phyloP scores from a whole-genome alignment of 2,888 invertebrate genomes.

The Diaphora mendica region DNA sequence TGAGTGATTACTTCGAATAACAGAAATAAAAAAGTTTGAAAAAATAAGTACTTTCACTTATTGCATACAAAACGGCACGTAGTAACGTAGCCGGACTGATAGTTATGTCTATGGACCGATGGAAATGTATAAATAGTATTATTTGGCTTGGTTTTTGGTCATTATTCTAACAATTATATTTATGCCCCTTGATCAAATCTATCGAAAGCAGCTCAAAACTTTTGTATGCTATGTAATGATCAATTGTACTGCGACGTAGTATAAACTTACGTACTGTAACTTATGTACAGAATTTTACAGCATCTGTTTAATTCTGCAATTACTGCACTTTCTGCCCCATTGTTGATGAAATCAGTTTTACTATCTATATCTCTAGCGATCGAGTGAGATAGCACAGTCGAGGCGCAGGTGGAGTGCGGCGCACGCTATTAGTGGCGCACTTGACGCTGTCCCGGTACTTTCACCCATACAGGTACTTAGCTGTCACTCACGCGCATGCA shows the following conservation, averaged over 20 bases:
- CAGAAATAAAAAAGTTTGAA: no score
- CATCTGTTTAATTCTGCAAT: slow-evolving; percentile 80
- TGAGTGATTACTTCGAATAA: no score
- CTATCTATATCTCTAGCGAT: slow-evolving; percentile 80
- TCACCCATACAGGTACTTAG: slow-evolving; percentile 74
- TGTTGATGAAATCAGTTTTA: slow-evolving; percentile 82
- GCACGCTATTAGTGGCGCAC: slow-evolving; percentile 72
- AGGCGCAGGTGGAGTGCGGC: slow-evolving; percentile 47
- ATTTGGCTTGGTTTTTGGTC: not conserved
- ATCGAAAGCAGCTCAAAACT: not conserved
- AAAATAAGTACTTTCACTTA: no score
- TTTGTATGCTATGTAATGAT: not conserved
- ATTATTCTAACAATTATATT: not conserved
- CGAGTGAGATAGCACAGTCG: slow-evolving; percentile 76
- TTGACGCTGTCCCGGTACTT: slow-evolving; percentile 78
- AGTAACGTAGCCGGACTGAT: not conserved
- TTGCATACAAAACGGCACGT: no score
- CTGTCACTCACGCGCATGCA: slow-evolving; percentile 75
- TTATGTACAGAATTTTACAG: slow-evolving; percentile 33
- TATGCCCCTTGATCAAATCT: not conserved
- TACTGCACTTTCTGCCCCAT: slow-evolving; percentile 84
- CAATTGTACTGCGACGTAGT: not conserved
- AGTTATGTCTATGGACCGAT: no score
- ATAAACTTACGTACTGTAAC: no score
- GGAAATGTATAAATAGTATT: not conserved